Evolutionary conservation across 2,888 invertebrate genomes (phyloP), one percentile per base, ranked within the genome.

Genomic region (Parnassius smintheus): DNA sequence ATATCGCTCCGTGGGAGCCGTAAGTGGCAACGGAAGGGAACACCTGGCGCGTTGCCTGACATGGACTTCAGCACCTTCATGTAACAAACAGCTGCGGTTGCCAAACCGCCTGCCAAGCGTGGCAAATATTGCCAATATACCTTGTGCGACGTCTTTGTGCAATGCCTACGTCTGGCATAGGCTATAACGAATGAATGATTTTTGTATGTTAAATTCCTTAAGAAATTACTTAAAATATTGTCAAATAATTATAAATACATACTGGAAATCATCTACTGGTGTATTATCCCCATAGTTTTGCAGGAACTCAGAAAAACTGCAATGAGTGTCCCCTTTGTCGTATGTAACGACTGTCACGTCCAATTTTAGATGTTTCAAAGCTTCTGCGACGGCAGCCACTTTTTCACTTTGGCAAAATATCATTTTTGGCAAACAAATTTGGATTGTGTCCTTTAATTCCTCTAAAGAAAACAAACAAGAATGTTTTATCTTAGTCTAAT

Each of bases 311-410:
- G 48, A 9, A 51, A 68, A 59, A 45, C 49, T 46, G 51, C 41
- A 13, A 50, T 56, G 13, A 13, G 52, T 48, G 1, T 55, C 44
- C 9, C 52, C 61, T 61, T 64, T 53, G 13, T 69, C 51, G n/a
- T 68, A 67, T 8, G 78, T 82, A 0, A 85, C 75, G 2, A 86
- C 80, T 25, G 70, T 70, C 0, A 80, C 70, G 4, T 80, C 67
- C 18, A 75, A 46, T 3, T 75, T 75, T 8, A 80, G 53, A 2
- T 78, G 74, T 46, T 78, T 80, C 0, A 83, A 57, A 0, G 75
- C 73, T 13, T 75, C 66, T 59, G 81, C 78, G 1, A 81, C 70
- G 2, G 68, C 65, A 9, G 13, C 12, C 11, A 46, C 62, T 56
- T 59, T 68, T 35, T 66, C 65, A 49, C 49, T 56, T 63, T 66